Evolutionary conservation across 2,797 vertebrate species (phyloP).

Genomic region (Octomys mimax): DNA sequence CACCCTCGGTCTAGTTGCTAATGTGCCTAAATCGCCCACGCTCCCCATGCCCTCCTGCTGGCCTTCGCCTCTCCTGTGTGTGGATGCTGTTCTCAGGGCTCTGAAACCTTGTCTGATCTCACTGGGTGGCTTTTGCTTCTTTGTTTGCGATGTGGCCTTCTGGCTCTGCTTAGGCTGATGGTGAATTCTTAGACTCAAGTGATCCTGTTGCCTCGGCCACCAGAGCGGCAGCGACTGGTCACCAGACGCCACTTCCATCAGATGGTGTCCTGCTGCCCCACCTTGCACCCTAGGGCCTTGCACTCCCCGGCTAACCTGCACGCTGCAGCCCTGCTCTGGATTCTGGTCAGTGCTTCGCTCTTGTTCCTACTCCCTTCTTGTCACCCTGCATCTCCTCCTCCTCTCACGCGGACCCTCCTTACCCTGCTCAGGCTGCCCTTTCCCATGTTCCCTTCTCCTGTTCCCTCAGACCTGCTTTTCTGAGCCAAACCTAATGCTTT

Average conservation of each 20-base stretch:
- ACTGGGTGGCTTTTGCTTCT: not conserved
- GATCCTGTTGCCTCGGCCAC: not conserved
- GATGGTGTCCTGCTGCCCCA: not conserved
- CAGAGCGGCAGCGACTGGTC: no score
- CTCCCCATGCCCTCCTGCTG: not conserved
- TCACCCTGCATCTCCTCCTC: not conserved
- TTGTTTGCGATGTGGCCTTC: not conserved
- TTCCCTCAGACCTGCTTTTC: not conserved
- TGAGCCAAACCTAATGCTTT: not conserved
- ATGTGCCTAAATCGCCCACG: not conserved
- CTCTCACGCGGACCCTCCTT: not conserved
- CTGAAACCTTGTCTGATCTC: not conserved
- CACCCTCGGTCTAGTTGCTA: not conserved
- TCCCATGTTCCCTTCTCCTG: not conserved
- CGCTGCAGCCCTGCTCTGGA: not conserved
- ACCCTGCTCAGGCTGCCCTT: not conserved
- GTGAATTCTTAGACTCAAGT: not conserved
- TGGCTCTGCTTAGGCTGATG: not conserved
- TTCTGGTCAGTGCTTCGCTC: fast-evolving
- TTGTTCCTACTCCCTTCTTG: not conserved
- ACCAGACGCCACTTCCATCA: fast-evolving
- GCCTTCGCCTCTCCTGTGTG: not conserved
- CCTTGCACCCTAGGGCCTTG: not conserved
- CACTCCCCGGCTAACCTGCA: not conserved
- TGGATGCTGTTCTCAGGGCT: not conserved